Evolutionary conservation across 2,888 invertebrate genomes (phyloP).

Genomic region (Nemotelus nigrinus): DNA sequence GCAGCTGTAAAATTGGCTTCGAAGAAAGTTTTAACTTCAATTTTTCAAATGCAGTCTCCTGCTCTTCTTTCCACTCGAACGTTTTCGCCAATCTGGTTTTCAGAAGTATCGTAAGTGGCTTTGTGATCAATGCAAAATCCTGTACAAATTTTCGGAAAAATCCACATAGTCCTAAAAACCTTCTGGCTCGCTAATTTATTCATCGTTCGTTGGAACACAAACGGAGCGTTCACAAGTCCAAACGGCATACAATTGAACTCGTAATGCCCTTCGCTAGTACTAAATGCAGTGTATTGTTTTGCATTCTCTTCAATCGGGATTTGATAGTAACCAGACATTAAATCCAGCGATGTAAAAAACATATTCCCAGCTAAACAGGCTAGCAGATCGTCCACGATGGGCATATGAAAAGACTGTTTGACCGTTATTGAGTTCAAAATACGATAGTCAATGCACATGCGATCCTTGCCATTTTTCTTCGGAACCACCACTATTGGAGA

Average conservation of each 20-base stretch:
- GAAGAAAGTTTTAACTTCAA: conserved; percentile 38
- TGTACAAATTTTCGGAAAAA: conserved; percentile 39
- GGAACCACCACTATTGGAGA: conserved; percentile 51
- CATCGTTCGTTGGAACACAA: background rate
- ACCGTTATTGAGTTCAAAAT: conserved; percentile 25
- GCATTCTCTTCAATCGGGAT: conserved; percentile 48
- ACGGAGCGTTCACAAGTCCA: background rate
- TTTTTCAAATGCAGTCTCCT: conserved; percentile 42
- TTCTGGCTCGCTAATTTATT: background rate
- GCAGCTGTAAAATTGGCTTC: conserved; percentile 46
- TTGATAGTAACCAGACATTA: conserved; percentile 51
- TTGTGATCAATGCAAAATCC: conserved; percentile 15
- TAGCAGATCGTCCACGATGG: conserved; percentile 50
- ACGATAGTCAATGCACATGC: conserved; percentile 44
- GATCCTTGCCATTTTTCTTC: conserved; percentile 51
- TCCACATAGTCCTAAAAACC: conserved; percentile 19
- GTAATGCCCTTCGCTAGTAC: conserved; percentile 20
- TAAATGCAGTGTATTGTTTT: conserved; percentile 49
- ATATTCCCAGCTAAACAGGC: conserved; percentile 10
- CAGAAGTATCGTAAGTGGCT: conserved; percentile 43
- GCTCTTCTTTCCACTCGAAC: conserved; percentile 44
- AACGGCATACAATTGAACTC: conserved; percentile 42
- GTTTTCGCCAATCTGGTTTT: conserved; percentile 35
- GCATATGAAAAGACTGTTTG: conserved; percentile 51
- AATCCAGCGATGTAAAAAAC: conserved; percentile 25